phyloP scores from a whole-genome alignment of 2,113 vertebrate species.

The Urocolius indicus region DNA sequence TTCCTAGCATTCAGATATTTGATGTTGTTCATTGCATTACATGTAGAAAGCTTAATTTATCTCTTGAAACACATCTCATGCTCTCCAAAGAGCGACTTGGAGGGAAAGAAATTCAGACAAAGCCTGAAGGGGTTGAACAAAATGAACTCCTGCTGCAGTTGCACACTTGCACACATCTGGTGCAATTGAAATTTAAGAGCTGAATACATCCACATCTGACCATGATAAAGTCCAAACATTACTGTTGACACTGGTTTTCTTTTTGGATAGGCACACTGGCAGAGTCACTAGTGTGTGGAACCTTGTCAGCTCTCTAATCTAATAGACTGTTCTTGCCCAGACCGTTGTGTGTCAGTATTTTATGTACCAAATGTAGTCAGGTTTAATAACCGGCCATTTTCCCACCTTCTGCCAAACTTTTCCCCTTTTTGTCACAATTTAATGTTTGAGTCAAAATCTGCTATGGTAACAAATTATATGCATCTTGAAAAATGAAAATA shows the following conservation, averaged over 20 bases:
- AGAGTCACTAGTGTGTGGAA: slow-evolving; percentile 38
- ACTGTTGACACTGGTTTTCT: slow-evolving; percentile 64
- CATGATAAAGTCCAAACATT: slow-evolving; percentile 42
- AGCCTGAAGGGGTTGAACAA: not conserved
- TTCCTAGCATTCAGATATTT: not conserved
- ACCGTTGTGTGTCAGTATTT: slow-evolving; percentile 66
- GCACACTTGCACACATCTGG: slow-evolving; percentile 63
- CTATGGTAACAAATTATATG: slow-evolving; percentile 57
- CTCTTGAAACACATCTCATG: not conserved
- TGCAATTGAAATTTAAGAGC: slow-evolving; percentile 61
- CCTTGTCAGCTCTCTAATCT: slow-evolving; percentile 68
- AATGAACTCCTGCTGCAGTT: slow-evolving; percentile 30
- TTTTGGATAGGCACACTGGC: slow-evolving; percentile 65
- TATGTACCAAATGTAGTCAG: slow-evolving; percentile 60
- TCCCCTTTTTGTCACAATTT: not conserved
- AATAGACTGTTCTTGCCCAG: slow-evolving; percentile 72
- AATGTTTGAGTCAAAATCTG: slow-evolving; percentile 55
- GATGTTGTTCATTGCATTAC: not conserved
- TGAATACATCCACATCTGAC: slow-evolving; percentile 56
- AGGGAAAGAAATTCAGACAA: not conserved
- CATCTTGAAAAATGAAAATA: slow-evolving; percentile 54
- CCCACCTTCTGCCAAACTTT: slow-evolving; percentile 42
- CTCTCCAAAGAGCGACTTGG: not conserved
- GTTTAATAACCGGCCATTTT: slow-evolving; percentile 54
- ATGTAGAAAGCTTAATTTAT: not conserved